Base-by-base conservation (phyloP, 2,113 vertebrate species). In the Pandion haliaetus region DNA sequence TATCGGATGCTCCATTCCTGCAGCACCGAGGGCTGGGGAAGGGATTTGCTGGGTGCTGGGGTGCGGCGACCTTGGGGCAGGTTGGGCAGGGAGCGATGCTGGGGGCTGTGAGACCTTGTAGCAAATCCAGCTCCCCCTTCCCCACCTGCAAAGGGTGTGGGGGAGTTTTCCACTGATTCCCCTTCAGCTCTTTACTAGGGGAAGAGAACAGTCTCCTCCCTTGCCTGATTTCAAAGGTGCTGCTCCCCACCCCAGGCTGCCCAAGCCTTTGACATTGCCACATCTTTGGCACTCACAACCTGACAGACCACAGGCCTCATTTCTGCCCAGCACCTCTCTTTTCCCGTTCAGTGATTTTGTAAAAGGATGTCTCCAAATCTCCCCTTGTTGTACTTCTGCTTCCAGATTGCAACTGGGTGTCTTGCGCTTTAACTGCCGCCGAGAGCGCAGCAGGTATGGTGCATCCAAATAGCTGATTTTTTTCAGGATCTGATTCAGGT, bases 391-490 rank as follows among this genome's bases (percentile, higher is more conserved):
- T 58, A 12, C 62, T 47, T 89, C 50, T 13, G 7, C 59, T 96
- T 36, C 47, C 88, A 88, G 78, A 85, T 1, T 32, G 40, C 58
- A 62, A 8, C 42, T 44, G 47, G 47, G 71, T 44, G 52, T 29
- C 88, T 63, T 44, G 61, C 28, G 65, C 52, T 34, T 91, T 82
- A 49, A 25, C 77, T 69, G 89, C 86, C 4, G 25, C 63, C 0
- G 2, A 77, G 88, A 91, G 57, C 7, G 0, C 79, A 71, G 86
- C 36, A 38, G 66, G 86, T 13, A 69, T 3, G 74, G 70, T 79
- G 95, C 84, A 94, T 90, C 50, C 85, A 81, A 92, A 82, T 61
- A 79, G 84, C 84, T 79, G 65, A 63, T 90, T 95, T 94, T 78
- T 94, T 66, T 11, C 26, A 32, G 70, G 42, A 44, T 92, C 88